Percentiles rank a stretch among this genome's conserved stretches.
Evolutionary conservation across 2,797 vertebrate species (phyloP).

Genomic region (Rhabdophis nuchalis): DNA sequence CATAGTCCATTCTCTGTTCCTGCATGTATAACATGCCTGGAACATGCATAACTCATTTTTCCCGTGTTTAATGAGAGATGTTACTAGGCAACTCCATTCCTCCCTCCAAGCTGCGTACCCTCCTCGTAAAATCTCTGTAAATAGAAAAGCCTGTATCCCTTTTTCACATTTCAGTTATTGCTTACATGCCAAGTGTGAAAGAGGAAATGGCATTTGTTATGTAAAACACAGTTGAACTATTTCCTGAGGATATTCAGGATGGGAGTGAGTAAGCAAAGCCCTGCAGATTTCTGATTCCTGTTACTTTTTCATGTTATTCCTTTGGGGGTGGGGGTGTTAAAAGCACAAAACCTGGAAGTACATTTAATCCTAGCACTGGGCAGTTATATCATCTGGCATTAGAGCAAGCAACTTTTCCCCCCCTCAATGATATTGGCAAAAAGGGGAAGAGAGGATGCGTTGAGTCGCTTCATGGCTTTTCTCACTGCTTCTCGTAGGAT

Average conservation of each 20-base stretch:
- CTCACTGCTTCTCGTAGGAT: slow-evolving; percentile 70
- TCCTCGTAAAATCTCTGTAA: background rate
- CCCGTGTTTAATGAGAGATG: background rate
- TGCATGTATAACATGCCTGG: background rate
- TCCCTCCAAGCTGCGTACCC: background rate
- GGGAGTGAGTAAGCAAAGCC: background rate
- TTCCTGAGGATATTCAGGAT: background rate
- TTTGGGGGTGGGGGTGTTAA: background rate
- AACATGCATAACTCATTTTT: background rate
- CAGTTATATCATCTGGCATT: background rate
- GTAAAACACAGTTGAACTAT: slow-evolving; percentile 36
- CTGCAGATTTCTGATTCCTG: background rate
- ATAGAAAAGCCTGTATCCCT: background rate
- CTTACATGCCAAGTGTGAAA: background rate
- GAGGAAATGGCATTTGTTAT: slow-evolving; percentile 14
- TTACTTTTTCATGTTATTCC: background rate
- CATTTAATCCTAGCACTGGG: background rate
- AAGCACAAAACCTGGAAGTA: background rate
- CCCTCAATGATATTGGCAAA: background rate
- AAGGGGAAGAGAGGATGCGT: background rate
- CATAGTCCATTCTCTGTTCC: background rate
- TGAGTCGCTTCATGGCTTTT: background rate
- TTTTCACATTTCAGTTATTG: background rate
- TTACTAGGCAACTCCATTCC: slow-evolving; percentile 23
- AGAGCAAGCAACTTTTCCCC: too few species aligned